A percentile compares a stretch with the other conserved stretches of the same genome.
These are phyloP conservation scores for Eptatretus atami DNA, from an alignment of 2,797 vertebrate genomes.

Conservation along the genomic window DNA sequence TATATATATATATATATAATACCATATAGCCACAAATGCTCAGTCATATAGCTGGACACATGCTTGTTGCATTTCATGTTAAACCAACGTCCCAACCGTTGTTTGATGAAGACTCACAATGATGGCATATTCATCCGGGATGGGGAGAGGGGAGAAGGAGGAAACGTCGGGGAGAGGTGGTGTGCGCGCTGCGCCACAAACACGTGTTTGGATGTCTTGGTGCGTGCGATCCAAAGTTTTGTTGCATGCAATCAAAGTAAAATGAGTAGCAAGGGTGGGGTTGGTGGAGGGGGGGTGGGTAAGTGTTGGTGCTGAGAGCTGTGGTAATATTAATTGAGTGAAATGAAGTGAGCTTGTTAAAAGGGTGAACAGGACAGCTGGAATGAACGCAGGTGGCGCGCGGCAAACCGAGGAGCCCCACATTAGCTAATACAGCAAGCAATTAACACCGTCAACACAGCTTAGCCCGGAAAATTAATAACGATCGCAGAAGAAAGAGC, in stretches of 20 bases:
- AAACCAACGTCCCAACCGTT: too few relatives aligned
- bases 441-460: slow-evolving; percentile 49
- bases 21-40: too few relatives aligned
- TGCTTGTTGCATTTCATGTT: too few relatives aligned
- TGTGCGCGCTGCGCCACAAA: slow-evolving; percentile 7
- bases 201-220: background rate
- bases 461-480: slow-evolving; percentile 33
- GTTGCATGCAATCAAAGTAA: slow-evolving; percentile 14
- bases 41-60: too few relatives aligned
- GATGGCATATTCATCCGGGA: slow-evolving; percentile 7
- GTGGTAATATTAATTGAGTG: too few relatives aligned
- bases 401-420: slow-evolving; percentile 29
- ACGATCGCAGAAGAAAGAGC: slow-evolving; percentile 47
- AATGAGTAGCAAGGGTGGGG: too few relatives aligned
- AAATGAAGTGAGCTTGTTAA: too few relatives aligned
- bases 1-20: too few relatives aligned
- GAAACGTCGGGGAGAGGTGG: slow-evolving; percentile 10
- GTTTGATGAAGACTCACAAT: too few relatives aligned
- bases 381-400: slow-evolving; percentile 11
- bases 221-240: slow-evolving; percentile 12
- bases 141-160: slow-evolving; percentile 9
- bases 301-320: too few relatives aligned
- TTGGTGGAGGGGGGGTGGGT: too few relatives aligned
- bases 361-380: too few relatives aligned
- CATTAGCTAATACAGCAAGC: slow-evolving; percentile 45